Base-by-base conservation (phyloP, 2,888 invertebrate genomes). In the Argyra leucocephala region DNA sequence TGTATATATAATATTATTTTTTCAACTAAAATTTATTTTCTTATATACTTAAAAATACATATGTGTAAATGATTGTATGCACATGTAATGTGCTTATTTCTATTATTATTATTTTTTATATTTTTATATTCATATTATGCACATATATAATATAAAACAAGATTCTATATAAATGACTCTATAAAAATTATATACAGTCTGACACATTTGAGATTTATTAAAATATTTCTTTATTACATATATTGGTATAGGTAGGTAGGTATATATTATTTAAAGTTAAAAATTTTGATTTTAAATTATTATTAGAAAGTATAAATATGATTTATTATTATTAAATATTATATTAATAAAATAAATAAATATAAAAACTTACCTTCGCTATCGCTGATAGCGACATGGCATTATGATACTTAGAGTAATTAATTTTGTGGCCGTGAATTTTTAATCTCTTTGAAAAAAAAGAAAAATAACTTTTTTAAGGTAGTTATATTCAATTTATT, bases 371-470 rank as follows among this genome's bases (percentile, higher is more conserved):
- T 83, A 86, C 87, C 85, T 87, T 87, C 74, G 85, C 85, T 83
- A 86, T 82, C 76, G 82, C 83, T 79, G 85, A 80, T 67, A 80
- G 75, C 75, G 80, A 84, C 82, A 83, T 83, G 78, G 83, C 82
- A 76, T 83, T 84, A 82, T 84, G 85, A 78, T 85, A 85, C 83
- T 86, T 86, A 72, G 83, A 82, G 80, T 83, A 85, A 80, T 82
- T 84, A 84, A 86, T 86, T 83, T 85, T 85, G 84, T 75, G 74
- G 79, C 77, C 76, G 76, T 79, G 76, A 70, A 68, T 66, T 64
- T 69, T 48, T 48, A 48, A 48, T 18, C 18, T 48, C 1, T 1
- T 12, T n/a, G 6, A 48, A 48, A 18, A n/a, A 48, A 48, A 48
- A 48, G 2, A 18, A 37, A 37, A 5, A 37, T 18, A 48, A 48